Percentiles rank a stretch among this genome's conserved stretches.
phyloP scores from a whole-genome alignment of 2,113 vertebrate species.

The Pipa parva region DNA sequence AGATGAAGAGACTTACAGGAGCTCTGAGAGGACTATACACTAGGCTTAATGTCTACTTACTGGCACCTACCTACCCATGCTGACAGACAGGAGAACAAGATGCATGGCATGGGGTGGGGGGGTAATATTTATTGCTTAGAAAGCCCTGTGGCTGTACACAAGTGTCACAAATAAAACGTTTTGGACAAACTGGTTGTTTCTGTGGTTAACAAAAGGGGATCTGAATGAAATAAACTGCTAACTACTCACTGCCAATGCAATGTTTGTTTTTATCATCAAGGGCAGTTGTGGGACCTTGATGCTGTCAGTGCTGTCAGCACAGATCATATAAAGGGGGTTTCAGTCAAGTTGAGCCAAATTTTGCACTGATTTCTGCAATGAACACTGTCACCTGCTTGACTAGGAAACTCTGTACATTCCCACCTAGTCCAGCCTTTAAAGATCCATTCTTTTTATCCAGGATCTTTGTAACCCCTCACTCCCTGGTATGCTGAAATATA shows the following conservation, averaged over 20 bases:
- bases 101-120: no score
- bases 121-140: conserved; percentile 67
- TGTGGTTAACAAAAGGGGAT: conserved; percentile 41
- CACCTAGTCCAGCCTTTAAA: neutral
- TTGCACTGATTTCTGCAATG: conserved; percentile 44
- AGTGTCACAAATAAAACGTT: no score
- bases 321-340: conserved; percentile 40
- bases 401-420: conserved; percentile 15
- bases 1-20: conserved; percentile 80
- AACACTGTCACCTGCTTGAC: conserved; percentile 52
- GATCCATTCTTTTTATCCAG: neutral
- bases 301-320: conserved; percentile 33
- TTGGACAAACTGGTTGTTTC: conserved; percentile 38
- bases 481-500: neutral
- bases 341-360: conserved; percentile 30
- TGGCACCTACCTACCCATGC: conserved; percentile 38
- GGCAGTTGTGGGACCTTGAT: conserved; percentile 31
- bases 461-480: neutral
- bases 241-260: conserved; percentile 19
- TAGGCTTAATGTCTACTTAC: conserved; percentile 63
- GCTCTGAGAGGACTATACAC: conserved; percentile 84
- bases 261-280: neutral
- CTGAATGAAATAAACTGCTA: conserved; percentile 20
- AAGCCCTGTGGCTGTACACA: conserved; percentile 75
- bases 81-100: conserved; percentile 45